Percentiles rank a stretch among this genome's conserved stretches.
Conservation (phyloP, 2,888 invertebrate species). For the Papilio elwesi region DNA sequence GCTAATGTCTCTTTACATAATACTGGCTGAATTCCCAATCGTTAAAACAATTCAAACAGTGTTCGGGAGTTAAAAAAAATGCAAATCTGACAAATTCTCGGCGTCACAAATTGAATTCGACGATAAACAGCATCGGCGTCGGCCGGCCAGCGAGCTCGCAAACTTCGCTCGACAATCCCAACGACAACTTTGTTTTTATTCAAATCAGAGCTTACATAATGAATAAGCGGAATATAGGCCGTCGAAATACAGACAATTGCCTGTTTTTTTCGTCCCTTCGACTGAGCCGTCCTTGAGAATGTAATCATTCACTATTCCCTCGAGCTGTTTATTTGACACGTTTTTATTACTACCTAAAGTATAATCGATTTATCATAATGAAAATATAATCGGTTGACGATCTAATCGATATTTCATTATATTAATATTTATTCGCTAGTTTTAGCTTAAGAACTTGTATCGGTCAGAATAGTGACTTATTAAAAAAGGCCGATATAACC, state of each 20-base stretch:
- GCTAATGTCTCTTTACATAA: slow-evolving; percentile 39
- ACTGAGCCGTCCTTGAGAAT: slow-evolving; percentile 19
- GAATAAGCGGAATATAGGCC: slow-evolving; percentile 28
- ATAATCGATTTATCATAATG: not conserved
- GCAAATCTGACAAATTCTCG: slow-evolving; percentile 41
- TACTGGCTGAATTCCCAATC: slow-evolving; percentile 36
- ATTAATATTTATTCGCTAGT: too few relatives aligned
- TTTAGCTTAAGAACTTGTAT: too few relatives aligned
- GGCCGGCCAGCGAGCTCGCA: slow-evolving; percentile 30
- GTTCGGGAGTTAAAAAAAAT: slow-evolving; percentile 35
- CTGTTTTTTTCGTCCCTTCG: slow-evolving; percentile 21
- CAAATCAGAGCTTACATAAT: slow-evolving; percentile 41
- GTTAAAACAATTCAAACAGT: slow-evolving; percentile 37
- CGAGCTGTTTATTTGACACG: slow-evolving; percentile 21
- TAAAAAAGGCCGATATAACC: too few relatives aligned
- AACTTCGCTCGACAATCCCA: slow-evolving; percentile 29
- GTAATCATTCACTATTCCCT: slow-evolving; percentile 19
- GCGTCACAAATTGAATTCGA: slow-evolving; percentile 37
- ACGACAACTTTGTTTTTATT: slow-evolving; percentile 39
- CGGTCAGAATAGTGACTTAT: too few relatives aligned
- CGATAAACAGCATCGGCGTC: slow-evolving; percentile 40
- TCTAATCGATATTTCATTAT: not conserved
- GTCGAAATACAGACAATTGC: slow-evolving; percentile 27
- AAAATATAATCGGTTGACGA: slow-evolving; percentile 8
- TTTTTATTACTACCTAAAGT: slow-evolving; percentile 7